phyloP scores from a whole-genome alignment of 2,797 vertebrate species.

The Takifugu rubripes region DNA sequence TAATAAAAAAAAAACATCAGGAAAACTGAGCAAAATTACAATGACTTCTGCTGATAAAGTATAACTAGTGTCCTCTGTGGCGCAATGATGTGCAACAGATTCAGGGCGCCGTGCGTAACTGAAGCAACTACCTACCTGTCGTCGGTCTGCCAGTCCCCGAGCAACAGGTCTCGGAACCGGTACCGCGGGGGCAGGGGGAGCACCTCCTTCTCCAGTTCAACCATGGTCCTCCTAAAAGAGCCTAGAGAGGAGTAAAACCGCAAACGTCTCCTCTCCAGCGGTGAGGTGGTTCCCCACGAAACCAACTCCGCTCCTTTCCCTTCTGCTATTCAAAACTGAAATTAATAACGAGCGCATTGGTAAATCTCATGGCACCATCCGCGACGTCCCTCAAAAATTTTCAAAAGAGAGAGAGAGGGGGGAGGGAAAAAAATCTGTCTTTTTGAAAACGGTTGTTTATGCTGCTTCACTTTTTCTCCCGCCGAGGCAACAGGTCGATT shows the following conservation, averaged over 20 bases:
- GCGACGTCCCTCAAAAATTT: constrained; percentile 8
- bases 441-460: constrained; percentile 4
- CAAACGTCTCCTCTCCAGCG: constrained; percentile 45
- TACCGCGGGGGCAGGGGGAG: constrained; percentile 83
- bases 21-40: not conserved
- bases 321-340: constrained; percentile 52
- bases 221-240: constrained; percentile 68
- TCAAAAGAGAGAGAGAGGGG: not conserved
- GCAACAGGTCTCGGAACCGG: constrained; percentile 85
- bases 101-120: constrained; percentile 64
- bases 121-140: constrained; percentile 72
- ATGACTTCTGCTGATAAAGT: no score
- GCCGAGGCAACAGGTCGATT: constrained; percentile 68
- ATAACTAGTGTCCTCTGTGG: constrained; percentile 3
- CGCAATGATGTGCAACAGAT: constrained; percentile 38
- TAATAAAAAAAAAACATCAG: not conserved
- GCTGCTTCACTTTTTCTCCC: constrained; percentile 39
- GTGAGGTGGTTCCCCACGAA: constrained; percentile 35
- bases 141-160: constrained; percentile 83
- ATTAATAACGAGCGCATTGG: constrained; percentile 33
- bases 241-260: constrained; percentile 40
- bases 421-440: constrained; percentile 18
- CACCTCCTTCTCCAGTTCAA: constrained; percentile 81
- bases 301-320: constrained; percentile 45
- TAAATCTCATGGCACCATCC: constrained; percentile 46